These are phyloP conservation scores for Homalodisca vitripennis DNA, from an alignment of 1,140 invertebrate species.

Conservation along the genomic window DNA sequence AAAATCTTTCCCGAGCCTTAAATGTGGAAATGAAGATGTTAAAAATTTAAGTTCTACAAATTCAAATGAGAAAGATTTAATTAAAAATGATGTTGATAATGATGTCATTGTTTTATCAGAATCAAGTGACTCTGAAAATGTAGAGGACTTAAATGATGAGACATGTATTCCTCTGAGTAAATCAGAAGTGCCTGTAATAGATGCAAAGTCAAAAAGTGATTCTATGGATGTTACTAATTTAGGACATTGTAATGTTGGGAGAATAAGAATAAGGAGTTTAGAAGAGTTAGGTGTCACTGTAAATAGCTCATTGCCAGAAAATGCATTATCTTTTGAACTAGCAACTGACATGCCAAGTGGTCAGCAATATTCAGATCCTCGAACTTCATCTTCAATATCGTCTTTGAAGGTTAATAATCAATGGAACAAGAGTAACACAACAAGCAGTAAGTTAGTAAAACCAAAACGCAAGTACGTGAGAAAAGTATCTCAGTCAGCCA, in stretches of 20 bases:
- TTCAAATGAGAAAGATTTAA: too few species aligned
- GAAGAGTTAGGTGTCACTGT: neutral
- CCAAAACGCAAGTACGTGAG: too few species aligned
- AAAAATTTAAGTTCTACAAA: too few species aligned
- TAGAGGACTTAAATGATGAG: neutral
- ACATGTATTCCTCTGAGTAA: neutral
- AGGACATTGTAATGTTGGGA: neutral
- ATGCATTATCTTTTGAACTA: neutral
- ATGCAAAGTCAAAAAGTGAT: neutral
- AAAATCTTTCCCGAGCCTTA: too few species aligned
- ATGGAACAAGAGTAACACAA: neutral
- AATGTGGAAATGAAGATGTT: too few species aligned
- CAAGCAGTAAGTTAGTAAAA: neutral
- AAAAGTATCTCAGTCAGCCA: too few species aligned
- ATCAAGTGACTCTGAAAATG: slow-evolving; percentile 5
- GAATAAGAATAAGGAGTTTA: slow-evolving; percentile 7
- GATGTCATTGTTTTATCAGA: neutral
- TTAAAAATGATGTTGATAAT: neutral
- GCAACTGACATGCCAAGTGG: neutral
- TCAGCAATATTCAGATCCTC: neutral
- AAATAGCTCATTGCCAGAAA: neutral
- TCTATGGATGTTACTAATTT: neutral
- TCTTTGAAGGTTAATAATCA: neutral
- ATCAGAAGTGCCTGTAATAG: neutral
- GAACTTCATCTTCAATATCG: neutral